These are phyloP conservation scores for Gymnoscopelus braueri DNA, from an alignment of 2,797 vertebrate genomes.

Conservation along the genomic window DNA sequence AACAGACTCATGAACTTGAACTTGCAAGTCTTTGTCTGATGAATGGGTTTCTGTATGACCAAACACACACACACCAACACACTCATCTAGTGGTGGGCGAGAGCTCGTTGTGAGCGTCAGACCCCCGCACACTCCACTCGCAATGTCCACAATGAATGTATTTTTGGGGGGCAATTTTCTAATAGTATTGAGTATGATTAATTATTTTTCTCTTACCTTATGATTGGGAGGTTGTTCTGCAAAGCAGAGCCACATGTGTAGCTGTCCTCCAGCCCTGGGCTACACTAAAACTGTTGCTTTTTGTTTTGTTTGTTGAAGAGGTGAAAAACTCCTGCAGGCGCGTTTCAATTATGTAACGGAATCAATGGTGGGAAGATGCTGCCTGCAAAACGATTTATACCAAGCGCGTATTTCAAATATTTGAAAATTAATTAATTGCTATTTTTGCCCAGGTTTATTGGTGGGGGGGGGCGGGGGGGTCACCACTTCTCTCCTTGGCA, in stretches of 20 bases:
- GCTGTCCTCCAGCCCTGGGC: conserved; percentile 23
- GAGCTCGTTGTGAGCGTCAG: conserved; percentile 34
- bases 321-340: conserved; percentile 26
- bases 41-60: conserved; percentile 21
- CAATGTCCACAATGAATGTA: conserved; percentile 76
- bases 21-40: conserved; percentile 22
- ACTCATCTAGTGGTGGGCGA: conserved; percentile 24
- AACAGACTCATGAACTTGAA: conserved; percentile 50
- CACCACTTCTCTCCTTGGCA: conserved; percentile 19
- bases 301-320: conserved; percentile 28
- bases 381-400: conserved; percentile 24
- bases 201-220: conserved; percentile 29
- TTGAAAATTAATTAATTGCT: conserved; percentile 33
- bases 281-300: conserved; percentile 13
- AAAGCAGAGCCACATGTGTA: conserved; percentile 25
- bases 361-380: conserved; percentile 27
- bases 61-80: conserved; percentile 3
- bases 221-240: conserved; percentile 32
- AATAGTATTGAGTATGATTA: conserved; percentile 49
- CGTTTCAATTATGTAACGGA: conserved; percentile 44
- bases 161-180: conserved; percentile 55
- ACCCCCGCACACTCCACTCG: conserved; percentile 37
- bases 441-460: not conserved
- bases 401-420: conserved; percentile 36
- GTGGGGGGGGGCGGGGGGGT: not conserved